phyloP scores from a whole-genome alignment of 2,888 invertebrate species.

The Amorpha juglandis region DNA sequence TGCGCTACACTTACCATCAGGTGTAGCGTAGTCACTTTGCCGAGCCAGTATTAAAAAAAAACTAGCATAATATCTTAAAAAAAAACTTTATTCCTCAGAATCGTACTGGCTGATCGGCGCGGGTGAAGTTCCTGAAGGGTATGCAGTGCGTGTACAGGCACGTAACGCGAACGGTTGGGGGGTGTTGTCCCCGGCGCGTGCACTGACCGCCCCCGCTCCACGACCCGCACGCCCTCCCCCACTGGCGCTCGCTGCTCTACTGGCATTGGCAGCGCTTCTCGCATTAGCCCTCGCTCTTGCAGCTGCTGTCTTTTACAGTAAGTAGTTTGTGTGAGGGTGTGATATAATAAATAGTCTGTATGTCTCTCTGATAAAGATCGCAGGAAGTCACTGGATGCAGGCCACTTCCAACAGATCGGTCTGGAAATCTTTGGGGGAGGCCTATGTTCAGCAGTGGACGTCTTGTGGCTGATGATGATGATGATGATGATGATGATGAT shows the following conservation, averaged over 20 bases:
- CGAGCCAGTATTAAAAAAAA: no score
- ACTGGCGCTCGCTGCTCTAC: conserved; percentile 85
- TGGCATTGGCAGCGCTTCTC: conserved; percentile 84
- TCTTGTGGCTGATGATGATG: no score
- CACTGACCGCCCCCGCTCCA: conserved; percentile 60
- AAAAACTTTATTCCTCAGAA: conserved; percentile 78
- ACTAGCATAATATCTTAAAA: no score
- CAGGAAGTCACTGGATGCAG: no score
- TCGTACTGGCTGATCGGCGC: conserved; percentile 92
- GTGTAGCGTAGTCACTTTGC: no score
- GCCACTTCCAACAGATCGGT: no score
- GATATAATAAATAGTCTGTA: no score
- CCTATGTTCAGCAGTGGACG: no score
- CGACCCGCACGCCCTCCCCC: conserved; percentile 55
- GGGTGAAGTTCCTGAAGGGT: conserved; percentile 87
- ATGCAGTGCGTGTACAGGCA: conserved; percentile 90
- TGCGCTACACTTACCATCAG: no score
- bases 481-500: no score
- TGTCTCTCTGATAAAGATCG: no score
- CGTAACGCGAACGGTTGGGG: conserved; percentile 93
- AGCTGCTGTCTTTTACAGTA: conserved; percentile 62
- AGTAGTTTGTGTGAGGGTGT: conserved; percentile 33
- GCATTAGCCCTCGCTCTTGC: conserved; percentile 58
- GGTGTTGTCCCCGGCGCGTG: conserved; percentile 88
- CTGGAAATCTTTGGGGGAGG: no score